Evolutionary conservation across 2,113 vertebrate genomes (phyloP), one percentile per base, ranked within the genome.

Genomic region (Gambusia holbrooki): DNA sequence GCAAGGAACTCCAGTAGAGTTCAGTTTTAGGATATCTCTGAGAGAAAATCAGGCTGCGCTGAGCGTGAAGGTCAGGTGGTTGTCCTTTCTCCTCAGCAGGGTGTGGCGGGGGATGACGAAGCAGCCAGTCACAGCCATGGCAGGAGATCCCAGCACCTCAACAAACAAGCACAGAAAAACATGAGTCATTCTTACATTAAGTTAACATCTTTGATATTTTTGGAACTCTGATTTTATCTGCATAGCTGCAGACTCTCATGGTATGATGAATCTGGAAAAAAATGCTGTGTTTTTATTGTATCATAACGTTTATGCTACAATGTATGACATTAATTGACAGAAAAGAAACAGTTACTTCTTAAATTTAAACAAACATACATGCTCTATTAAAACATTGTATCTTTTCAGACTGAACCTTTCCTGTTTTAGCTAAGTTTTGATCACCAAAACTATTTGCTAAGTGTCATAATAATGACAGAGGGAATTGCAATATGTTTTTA

Each of bases 71-170:
- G 92, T 93, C 90, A 93, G 87, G 83, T 86, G 84, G 83, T 60
- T 82, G 89, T 89, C 89, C 88, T 91, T 81, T 86, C 51, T 89
- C 86, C 89, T 84, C 90, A 66, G 87, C 84, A 88, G 90, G 92
- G 92, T 90, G 92, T 93, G 92, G 92, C 87, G 73, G 69, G 71
- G 70, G 87, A 90, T 93, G 92, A 92, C 92, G 86, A 91, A 87
- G 92, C 89, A 92, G 82, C 79, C 51, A 83, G 87, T 88, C 89
- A 89, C 80, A 72, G 73, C 69, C 79, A 74, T 87, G 79, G 89
- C 84, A 89, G 91, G 91, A 87, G 88, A 90, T 90, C 79, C 90
- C 87, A 73, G 71, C 84, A 80, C 73, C 11, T 25, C 9, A 87
- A 69, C 66, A 84, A 78, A 77, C 35, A 88, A 72, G 69, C 11